These are phyloP conservation scores for Leptobrachium ailaonicum DNA, from an alignment of 2,113 vertebrate species.

Conservation along the genomic window DNA sequence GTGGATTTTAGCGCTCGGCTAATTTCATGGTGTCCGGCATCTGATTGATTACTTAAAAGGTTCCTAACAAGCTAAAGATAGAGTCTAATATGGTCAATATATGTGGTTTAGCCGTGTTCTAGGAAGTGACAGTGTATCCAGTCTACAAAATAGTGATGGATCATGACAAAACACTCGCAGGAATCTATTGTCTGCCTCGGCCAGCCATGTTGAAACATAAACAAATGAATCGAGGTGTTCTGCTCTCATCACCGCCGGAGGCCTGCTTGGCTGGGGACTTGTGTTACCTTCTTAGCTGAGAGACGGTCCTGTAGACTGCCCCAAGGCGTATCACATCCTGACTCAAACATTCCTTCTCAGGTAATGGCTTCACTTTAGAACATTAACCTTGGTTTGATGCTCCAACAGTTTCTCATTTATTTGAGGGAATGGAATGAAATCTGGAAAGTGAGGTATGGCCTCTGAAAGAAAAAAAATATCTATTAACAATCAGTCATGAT, in stretches of 20 bases:
- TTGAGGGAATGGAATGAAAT: slow-evolving; percentile 20
- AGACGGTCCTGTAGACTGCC: slow-evolving; percentile 26
- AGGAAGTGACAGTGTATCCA: slow-evolving; percentile 42
- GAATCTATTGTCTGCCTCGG: slow-evolving; percentile 42
- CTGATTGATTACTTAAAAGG: slow-evolving; percentile 43
- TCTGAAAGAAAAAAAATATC: no score
- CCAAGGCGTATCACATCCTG: slow-evolving; percentile 38
- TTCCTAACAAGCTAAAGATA: slow-evolving; percentile 35
- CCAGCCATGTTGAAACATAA: slow-evolving; percentile 40
- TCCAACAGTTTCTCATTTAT: slow-evolving; percentile 10
- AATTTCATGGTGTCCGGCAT: slow-evolving; percentile 9
- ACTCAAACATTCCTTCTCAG: slow-evolving; percentile 20
- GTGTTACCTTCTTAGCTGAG: slow-evolving; percentile 34
- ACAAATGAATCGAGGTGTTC: slow-evolving; percentile 34
- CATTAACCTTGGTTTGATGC: slow-evolving; percentile 20
- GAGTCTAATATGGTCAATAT: slow-evolving; percentile 29
- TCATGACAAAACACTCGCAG: slow-evolving; percentile 42
- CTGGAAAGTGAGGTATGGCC: neutral
- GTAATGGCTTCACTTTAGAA: slow-evolving; percentile 24
- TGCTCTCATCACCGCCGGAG: neutral
- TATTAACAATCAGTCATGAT: no score
- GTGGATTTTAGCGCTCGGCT: slow-evolving; percentile 25
- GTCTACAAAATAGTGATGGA: slow-evolving; percentile 42
- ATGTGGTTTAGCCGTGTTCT: slow-evolving; percentile 18
- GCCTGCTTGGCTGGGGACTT: neutral